phyloP scores from a whole-genome alignment of 2,888 invertebrate species.

The Philereme transversata region DNA sequence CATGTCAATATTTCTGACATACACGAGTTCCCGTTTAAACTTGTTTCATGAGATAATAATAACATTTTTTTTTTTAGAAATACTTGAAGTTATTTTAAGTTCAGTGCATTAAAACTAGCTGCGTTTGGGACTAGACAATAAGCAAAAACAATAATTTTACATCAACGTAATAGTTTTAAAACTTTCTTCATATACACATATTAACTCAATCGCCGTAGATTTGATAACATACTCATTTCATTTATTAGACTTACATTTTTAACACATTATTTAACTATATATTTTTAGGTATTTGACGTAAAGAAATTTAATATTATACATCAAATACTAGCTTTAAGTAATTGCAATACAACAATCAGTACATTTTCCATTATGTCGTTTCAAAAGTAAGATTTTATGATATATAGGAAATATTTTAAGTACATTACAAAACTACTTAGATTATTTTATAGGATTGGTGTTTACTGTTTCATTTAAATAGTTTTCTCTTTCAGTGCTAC shows the following conservation, averaged over 20 bases:
- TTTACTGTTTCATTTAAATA: constrained; percentile 17
- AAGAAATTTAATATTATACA: too few species aligned
- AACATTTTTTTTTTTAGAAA: background rate
- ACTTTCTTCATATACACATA: background rate
- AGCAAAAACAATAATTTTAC: constrained; percentile 44
- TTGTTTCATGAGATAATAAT: background rate
- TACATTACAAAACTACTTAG: constrained; percentile 3
- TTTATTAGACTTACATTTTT: too few species aligned
- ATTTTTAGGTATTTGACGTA: too few species aligned
- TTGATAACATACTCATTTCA: too few species aligned
- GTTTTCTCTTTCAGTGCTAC: background rate
- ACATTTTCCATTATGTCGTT: too few species aligned
- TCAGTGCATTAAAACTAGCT: constrained; percentile 42
- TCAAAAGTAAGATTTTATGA: too few species aligned
- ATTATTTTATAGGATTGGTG: constrained; percentile 3
- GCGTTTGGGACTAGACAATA: constrained; percentile 59
- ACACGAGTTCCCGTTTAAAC: background rate
- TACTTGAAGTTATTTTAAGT: constrained; percentile 10
- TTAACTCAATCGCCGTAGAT: too few species aligned
- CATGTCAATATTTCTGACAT: too few species aligned
- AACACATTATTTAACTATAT: too few species aligned
- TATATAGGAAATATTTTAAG: background rate
- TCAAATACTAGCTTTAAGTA: too few species aligned
- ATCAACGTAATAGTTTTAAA: constrained; percentile 1
- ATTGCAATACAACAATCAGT: too few species aligned